Evolutionary conservation across 2,888 invertebrate genomes (phyloP).

Genomic region (Vandiemenella viatica): DNA sequence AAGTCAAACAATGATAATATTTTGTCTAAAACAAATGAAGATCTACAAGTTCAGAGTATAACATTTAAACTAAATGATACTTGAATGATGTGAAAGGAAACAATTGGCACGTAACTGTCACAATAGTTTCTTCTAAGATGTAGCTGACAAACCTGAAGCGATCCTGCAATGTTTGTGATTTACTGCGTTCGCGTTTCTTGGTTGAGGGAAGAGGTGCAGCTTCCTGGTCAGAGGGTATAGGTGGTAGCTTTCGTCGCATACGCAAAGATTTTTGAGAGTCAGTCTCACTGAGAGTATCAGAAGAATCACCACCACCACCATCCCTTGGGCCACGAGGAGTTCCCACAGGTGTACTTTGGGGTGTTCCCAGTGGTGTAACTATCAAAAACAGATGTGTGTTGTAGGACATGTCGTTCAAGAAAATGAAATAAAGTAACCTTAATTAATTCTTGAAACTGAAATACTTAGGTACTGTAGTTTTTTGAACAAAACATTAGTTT

Average conservation of each 20-base stretch:
- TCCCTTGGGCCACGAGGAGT: constrained; percentile 27
- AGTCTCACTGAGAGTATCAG: constrained; percentile 32
- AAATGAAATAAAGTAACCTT: neutral
- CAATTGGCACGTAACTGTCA: no score
- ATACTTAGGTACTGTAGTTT: no score
- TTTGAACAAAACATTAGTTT: no score
- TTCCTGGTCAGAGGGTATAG: constrained; percentile 32
- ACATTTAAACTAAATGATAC: no score
- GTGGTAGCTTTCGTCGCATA: constrained; percentile 32
- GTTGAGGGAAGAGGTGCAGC: constrained; percentile 28
- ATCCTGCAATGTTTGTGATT: constrained; percentile 23
- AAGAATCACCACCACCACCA: constrained; percentile 28
- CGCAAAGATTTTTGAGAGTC: constrained; percentile 32
- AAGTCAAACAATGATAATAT: no score
- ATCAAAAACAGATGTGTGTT: neutral
- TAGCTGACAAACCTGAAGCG: constrained; percentile 25
- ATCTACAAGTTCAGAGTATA: no score
- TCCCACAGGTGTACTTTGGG: constrained; percentile 28
- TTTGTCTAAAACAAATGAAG: no score
- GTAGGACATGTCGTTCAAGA: neutral
- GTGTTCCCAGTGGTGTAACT: constrained; percentile 24
- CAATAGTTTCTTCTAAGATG: no score
- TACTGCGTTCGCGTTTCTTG: constrained; percentile 26
- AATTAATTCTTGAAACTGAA: no score
- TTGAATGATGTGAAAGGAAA: no score